Evolutionary conservation across 1,140 invertebrate species (phyloP).

Genomic region (Ips typographus): DNA sequence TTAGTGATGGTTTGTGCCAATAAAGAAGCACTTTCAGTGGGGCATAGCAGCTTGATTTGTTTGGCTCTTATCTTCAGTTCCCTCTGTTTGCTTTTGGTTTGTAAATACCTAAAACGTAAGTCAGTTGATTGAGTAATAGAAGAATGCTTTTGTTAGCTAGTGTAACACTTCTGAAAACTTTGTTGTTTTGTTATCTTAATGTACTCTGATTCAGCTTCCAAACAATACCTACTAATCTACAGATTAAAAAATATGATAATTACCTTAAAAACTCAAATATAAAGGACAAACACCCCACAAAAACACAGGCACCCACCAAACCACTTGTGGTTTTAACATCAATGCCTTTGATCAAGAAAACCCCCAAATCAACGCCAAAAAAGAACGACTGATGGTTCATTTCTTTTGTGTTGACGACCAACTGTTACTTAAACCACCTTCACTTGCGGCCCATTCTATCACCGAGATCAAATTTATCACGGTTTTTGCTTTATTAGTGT

Average conservation of each 20-base stretch:
- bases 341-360: conserved; percentile 48
- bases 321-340: conserved; percentile 39
- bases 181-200: background rate
- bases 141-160: background rate
- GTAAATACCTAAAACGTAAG: conserved; percentile 38
- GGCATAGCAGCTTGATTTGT: conserved; percentile 48
- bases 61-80: conserved; percentile 45
- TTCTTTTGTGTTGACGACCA: background rate
- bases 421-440: too few relatives aligned
- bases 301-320: conserved; percentile 44
- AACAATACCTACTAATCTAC: background rate
- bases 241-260: background rate
- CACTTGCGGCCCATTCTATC: too few relatives aligned
- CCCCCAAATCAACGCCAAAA: conserved; percentile 45
- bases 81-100: conserved; percentile 48
- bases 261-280: conserved; percentile 49
- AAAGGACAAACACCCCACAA: conserved; percentile 45
- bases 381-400: conserved; percentile 44
- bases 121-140: background rate
- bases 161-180: background rate
- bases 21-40: conserved; percentile 43
- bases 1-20: conserved; percentile 38
- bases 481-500: too few relatives aligned
- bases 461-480: too few relatives aligned
- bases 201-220: background rate